Percentiles rank a stretch among this genome's conserved stretches.
Evolutionary conservation across 1,140 invertebrate species (phyloP).

Genomic region (Odontomachus brunneus): DNA sequence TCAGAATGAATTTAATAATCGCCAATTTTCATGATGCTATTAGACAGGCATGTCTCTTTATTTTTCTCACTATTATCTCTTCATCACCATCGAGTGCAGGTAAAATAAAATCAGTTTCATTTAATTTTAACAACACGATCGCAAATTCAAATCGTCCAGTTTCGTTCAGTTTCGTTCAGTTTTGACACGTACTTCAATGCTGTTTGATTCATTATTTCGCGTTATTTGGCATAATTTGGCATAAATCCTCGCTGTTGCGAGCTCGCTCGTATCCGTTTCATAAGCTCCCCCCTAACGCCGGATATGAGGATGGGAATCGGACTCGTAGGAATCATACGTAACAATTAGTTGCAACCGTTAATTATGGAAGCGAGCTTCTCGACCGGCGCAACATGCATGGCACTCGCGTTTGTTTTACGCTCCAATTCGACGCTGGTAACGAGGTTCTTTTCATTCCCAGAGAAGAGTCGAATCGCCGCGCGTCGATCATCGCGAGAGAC

Average conservation of each 20-base stretch:
- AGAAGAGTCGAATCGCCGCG: slow-evolving; percentile 3
- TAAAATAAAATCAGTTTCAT: no score
- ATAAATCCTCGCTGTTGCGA: neutral
- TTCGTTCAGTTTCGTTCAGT: no score
- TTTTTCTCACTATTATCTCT: no score
- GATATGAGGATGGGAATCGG: slow-evolving; percentile 46
- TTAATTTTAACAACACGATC: no score
- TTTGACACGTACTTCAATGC: no score
- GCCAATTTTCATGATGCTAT: neutral
- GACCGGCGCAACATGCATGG: slow-evolving; percentile 5
- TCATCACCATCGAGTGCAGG: no score
- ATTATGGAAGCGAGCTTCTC: slow-evolving; percentile 24
- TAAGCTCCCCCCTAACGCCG: neutral
- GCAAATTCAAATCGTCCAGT: no score
- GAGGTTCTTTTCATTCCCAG: slow-evolving; percentile 2
- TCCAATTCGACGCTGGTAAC: slow-evolving; percentile 32
- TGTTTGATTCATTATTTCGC: neutral
- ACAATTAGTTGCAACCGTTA: slow-evolving; percentile 46
- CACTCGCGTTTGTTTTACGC: slow-evolving; percentile 27
- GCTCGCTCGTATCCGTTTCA: neutral
- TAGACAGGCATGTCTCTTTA: no score
- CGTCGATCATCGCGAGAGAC: slow-evolving; percentile 22
- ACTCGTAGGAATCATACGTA: slow-evolving; percentile 30
- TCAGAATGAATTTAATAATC: no score
- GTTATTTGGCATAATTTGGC: neutral